Evolutionary conservation across 2,888 invertebrate genomes (phyloP).

Genomic region (Folsomia manolachei): DNA sequence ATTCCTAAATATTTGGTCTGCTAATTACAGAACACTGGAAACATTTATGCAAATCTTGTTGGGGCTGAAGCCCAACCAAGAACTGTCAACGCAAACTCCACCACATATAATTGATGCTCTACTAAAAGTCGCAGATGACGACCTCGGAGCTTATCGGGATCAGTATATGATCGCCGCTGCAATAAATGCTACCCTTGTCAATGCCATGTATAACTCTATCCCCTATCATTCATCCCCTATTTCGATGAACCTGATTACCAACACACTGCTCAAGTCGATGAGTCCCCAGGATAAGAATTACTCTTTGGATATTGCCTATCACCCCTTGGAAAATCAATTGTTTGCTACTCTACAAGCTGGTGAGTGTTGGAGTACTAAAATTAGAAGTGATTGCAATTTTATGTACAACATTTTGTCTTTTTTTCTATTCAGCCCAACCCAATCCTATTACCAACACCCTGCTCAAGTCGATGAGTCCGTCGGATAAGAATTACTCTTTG

Average conservation of each 20-base stretch:
- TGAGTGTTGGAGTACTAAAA: too few relatives aligned
- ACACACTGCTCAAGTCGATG: slow-evolving; percentile 50
- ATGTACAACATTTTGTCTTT: too few relatives aligned
- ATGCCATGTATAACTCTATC: slow-evolving; percentile 40
- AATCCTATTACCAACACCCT: slow-evolving; percentile 49
- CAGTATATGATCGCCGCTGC: slow-evolving; percentile 36
- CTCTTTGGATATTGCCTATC: slow-evolving; percentile 34
- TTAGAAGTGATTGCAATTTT: too few relatives aligned
- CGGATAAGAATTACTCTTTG: slow-evolving; percentile 19
- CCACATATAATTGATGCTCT: slow-evolving; percentile 6
- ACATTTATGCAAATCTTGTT: slow-evolving; percentile 6
- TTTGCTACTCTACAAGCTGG: slow-evolving; percentile 38
- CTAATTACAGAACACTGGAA: slow-evolving; percentile 1
- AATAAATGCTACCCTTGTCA: slow-evolving; percentile 6
- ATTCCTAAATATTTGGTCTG: too few relatives aligned
- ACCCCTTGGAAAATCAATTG: slow-evolving; percentile 39
- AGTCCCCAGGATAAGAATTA: slow-evolving; percentile 13
- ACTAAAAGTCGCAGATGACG: neutral
- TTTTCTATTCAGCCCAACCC: too few relatives aligned
- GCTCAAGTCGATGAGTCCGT: slow-evolving; percentile 48
- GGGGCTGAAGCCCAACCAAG: slow-evolving; percentile 10
- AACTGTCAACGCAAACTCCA: neutral
- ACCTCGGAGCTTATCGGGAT: slow-evolving; percentile 33
- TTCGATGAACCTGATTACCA: slow-evolving; percentile 47
- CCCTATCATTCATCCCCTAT: slow-evolving; percentile 43